Evolutionary conservation across 2,113 vertebrate genomes (phyloP).

Genomic region (Tor tambroides): DNA sequence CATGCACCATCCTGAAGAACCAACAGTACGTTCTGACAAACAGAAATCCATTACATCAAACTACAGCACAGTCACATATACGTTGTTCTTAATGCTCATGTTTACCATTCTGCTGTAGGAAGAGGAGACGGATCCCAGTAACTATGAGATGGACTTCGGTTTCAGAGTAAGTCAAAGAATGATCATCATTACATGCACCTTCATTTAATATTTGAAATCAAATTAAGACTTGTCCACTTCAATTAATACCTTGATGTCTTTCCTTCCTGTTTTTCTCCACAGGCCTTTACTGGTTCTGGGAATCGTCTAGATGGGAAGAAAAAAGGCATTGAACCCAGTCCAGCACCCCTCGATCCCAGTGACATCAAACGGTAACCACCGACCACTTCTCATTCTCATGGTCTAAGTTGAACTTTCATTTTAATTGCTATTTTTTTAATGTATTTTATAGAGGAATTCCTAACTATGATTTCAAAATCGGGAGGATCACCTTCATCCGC

Average conservation of each 20-base stretch:
- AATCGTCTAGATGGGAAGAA: slow-evolving; percentile 97
- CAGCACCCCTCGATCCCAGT: slow-evolving; percentile 86
- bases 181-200: background rate
- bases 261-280: background rate
- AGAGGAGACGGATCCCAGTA: slow-evolving; percentile 85
- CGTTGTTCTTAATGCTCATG: background rate
- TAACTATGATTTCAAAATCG: slow-evolving; percentile 96
- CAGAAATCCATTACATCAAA: background rate
- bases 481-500: slow-evolving; percentile 96
- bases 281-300: slow-evolving; percentile 97
- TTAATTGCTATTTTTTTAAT: background rate
- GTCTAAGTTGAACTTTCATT: background rate
- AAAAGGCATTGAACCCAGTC: slow-evolving; percentile 96
- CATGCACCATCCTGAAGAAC: slow-evolving; percentile 85
- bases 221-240: background rate
- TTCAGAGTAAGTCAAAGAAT: slow-evolving; percentile 86
- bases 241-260: background rate
- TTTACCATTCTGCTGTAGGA: slow-evolving; percentile 75
- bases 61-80: background rate
- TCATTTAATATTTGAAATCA: background rate
- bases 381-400: background rate
- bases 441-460: slow-evolving; percentile 86
- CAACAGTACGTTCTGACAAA: slow-evolving; percentile 72
- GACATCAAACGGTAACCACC: slow-evolving; percentile 89
- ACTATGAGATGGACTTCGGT: slow-evolving; percentile 87